Evolutionary conservation across 1,140 invertebrate genomes (phyloP).

Genomic region (Drosophila kikkawai): DNA sequence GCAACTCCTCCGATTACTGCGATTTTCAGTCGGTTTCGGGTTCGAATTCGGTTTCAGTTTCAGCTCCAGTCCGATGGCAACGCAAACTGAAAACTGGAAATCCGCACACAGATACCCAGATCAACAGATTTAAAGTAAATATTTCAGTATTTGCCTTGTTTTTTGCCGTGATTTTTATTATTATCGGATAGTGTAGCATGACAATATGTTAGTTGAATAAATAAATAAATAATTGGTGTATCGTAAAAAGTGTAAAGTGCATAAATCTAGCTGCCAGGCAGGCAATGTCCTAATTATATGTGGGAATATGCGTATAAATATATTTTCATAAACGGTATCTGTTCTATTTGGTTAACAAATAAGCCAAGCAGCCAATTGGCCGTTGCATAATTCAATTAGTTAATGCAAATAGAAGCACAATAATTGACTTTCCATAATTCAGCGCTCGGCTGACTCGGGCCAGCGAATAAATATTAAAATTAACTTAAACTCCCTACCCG

Average conservation of each 20-base stretch:
- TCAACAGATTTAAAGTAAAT: slow-evolving; percentile 39
- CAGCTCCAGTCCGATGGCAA: background rate
- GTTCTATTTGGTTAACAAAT: slow-evolving; percentile 63
- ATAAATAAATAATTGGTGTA: slow-evolving; percentile 76
- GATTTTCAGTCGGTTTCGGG: slow-evolving; percentile 1
- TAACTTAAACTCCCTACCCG: slow-evolving; percentile 59
- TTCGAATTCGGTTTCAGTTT: background rate
- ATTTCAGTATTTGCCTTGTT: slow-evolving; percentile 31
- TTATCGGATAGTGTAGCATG: slow-evolving; percentile 62
- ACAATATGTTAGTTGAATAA: slow-evolving; percentile 83
- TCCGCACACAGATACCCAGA: slow-evolving; percentile 3
- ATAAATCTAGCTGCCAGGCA: slow-evolving; percentile 45
- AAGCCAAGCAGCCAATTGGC: slow-evolving; percentile 48
- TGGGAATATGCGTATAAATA: slow-evolving; percentile 53
- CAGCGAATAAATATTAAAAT: slow-evolving; percentile 52
- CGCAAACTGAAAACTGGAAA: background rate
- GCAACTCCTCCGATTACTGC: slow-evolving; percentile 9
- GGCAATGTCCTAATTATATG: slow-evolving; percentile 49
- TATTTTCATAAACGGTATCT: slow-evolving; percentile 46
- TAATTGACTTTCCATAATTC: slow-evolving; percentile 68
- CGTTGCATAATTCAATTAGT: slow-evolving; percentile 65
- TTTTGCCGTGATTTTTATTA: slow-evolving; percentile 66
- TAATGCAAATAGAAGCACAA: slow-evolving; percentile 62
- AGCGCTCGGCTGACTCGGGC: slow-evolving; percentile 17
- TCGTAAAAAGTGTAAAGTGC: slow-evolving; percentile 53